Evolutionary conservation across 2,113 vertebrate genomes (phyloP).

Genomic region (Coregonus clupeaformis): DNA sequence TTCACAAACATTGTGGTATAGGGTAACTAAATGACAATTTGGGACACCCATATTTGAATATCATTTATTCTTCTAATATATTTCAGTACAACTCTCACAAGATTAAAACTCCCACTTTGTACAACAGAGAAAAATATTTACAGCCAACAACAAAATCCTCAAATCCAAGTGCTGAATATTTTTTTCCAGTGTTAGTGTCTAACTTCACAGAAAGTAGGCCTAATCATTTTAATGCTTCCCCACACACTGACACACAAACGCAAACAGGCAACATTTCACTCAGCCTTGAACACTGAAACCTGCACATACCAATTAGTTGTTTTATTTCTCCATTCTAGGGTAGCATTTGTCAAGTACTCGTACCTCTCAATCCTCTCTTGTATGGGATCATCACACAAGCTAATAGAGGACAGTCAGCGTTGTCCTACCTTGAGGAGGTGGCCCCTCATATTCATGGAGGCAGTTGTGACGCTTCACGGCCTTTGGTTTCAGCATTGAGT

Average conservation of each 20-base stretch:
- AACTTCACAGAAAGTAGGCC: conserved; percentile 29
- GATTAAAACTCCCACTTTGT: conserved; percentile 65
- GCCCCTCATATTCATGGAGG: neutral
- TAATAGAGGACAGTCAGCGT: neutral
- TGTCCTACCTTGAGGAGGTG: neutral
- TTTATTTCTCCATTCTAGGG: neutral
- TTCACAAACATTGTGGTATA: too few relatives aligned
- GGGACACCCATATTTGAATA: conserved; percentile 39
- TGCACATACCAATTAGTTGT: conserved; percentile 12
- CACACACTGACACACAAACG: conserved; percentile 51
- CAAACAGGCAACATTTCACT: conserved; percentile 43
- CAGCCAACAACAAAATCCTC: conserved; percentile 68
- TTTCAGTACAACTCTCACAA: conserved; percentile 74
- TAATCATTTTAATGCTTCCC: conserved; percentile 44
- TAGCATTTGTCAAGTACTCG: neutral
- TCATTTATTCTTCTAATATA: conserved; percentile 76
- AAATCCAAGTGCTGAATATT: conserved; percentile 76
- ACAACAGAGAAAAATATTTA: conserved; percentile 73
- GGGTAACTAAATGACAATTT: neutral
- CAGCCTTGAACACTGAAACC: conserved; percentile 49
- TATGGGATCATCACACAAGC: neutral
- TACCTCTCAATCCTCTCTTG: neutral
- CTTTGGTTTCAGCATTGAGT: conserved; percentile 76
- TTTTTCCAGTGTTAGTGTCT: conserved; percentile 74
- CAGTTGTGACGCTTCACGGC: conserved; percentile 19